Conservation (phyloP, 1,140 invertebrate genomes). For the Rhagoletis zephyria region DNA sequence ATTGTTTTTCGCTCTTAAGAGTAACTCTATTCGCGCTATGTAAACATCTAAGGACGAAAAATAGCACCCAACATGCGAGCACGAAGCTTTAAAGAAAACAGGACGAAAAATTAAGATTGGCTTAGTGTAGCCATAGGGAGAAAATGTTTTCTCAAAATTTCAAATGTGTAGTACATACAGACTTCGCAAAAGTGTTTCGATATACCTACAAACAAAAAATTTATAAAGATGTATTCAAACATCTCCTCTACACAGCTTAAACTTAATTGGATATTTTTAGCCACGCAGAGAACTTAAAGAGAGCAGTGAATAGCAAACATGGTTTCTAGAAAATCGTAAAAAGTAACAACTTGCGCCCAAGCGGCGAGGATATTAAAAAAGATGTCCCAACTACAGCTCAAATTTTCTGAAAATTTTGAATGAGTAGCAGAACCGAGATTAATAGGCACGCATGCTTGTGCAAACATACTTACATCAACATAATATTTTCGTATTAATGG, state of each 20-base stretch:
- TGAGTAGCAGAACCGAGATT: too few relatives aligned
- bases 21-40: background rate
- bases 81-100: background rate
- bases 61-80: background rate
- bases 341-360: background rate
- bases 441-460: too few relatives aligned
- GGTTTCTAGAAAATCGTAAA: background rate
- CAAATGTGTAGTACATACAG: background rate
- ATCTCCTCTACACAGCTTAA: background rate
- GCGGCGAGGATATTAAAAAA: background rate
- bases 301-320: background rate
- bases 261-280: conserved; percentile 14
- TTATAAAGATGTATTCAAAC: background rate
- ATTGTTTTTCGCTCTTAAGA: background rate
- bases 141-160: background rate
- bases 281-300: background rate
- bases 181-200: too few relatives aligned
- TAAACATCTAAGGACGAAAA: background rate
- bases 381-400: background rate
- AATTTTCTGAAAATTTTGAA: too few relatives aligned
- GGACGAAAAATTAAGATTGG: background rate
- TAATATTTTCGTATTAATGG: too few relatives aligned
- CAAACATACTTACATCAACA: too few relatives aligned
- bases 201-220: background rate
- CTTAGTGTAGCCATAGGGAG: background rate